Base-by-base conservation (phyloP, 2,888 invertebrate species). In the Thereva unica region DNA sequence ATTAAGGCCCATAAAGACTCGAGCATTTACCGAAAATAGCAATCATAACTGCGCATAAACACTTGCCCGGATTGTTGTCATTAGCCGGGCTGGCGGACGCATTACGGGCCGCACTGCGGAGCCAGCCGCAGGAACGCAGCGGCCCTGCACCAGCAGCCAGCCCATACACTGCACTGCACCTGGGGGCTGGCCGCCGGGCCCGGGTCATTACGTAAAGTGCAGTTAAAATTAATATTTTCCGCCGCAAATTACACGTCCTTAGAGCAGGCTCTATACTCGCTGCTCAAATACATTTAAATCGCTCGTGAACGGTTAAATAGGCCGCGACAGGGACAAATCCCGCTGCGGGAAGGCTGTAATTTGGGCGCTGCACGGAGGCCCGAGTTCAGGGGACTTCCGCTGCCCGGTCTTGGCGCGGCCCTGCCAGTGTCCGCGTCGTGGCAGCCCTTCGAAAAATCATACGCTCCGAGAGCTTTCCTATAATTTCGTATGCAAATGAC, bases 171-270 rank as follows among this genome's bases (percentile, higher is more conserved):
- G 40, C 40, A 37, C 2, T 53, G 9, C 38, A 37, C 38, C 9
- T 7, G 38, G n/a, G 53, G 53, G 38, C 38, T 53, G 53, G 4
- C 37, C 53, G 40, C 38, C 40, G 40, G 34, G 61, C 35, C 37
- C 10, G 41, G 35, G 12, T 65, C 54, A 68, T 68, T 61, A 65
- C 68, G 35, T 47, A 64, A 68, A 64, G 65, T 68, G 68, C 52
- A 66, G 45, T 66, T 68, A 66, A 68, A 68, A 68, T 68, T 68
- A 66, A 68, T 66, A 63, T 66, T 68, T 66, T 66, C 52, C 54
- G 41, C 63, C 49, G 38, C n/a, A 68, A 68, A 68, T 68, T 66
- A 63, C 52, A 68, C 37, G 45, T 47, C 56, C 56, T 56, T 56
- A 41, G 45, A 38, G 8, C 37, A 9, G 12, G 50, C n/a, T 40